Evolutionary conservation across 2,888 invertebrate species (phyloP), one percentile per base, ranked within the genome.

Genomic region (Heteropelma amictum): DNA sequence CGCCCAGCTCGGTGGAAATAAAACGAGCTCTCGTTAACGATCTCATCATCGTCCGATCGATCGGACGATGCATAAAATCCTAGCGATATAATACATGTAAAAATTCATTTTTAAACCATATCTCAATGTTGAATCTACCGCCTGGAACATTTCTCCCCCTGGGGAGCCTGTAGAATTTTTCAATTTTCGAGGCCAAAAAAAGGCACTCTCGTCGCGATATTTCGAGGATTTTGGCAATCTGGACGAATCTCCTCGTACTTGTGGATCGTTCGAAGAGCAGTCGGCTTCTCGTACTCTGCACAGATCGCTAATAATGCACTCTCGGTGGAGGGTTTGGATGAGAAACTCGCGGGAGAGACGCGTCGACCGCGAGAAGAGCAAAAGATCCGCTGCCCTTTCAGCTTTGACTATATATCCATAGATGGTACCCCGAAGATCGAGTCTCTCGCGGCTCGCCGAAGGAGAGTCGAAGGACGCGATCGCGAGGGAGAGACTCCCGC

Each of bases 351-450:
- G 67, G 60, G 60, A 68, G 63, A 79, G 53, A 19, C 61, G 68
- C 26, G 51, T 19, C 51, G 69, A 72, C 72, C 64, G 47, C 40
- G 76, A 51, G 45, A 19, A 47, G 49, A 53, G 68, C 42, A 60
- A 38, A 69, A 64, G 60, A 71, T 12, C 69, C 38, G 33, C 17
- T 19, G 76, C 69, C 58, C 49, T 38, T 56, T 56, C 26, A 21
- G 40, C 49, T 49, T 49, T 58, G 26, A 49, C 26, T 51, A 53
- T n/a, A n/a, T 69, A 79, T 72, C 79, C 79, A 72, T 79, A 82
- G 81, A 81, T 81, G 83, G 80, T 77, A 76, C 73, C 79, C 72
- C 72, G 77, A 76, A 77, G 76, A 76, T 58, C 58, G 54, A 61
- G 60, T 69, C 47, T n/a, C n/a, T n/a, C 63, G 42, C 53, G 60